Percentiles rank a stretch among this genome's conserved stretches.
Conservation (phyloP, 2,888 invertebrate genomes). For the Chloromyia formosa region DNA sequence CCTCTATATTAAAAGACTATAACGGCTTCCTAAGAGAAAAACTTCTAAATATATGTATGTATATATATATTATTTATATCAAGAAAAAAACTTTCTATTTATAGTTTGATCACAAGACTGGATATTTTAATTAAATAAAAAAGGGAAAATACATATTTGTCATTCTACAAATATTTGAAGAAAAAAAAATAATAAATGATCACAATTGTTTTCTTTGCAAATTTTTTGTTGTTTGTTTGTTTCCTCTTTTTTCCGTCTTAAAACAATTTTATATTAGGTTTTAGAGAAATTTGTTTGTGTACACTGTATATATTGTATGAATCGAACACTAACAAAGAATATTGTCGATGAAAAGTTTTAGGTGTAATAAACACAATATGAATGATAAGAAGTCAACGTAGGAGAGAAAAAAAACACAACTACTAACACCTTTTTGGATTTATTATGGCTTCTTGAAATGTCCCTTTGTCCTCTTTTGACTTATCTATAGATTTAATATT, state of each 20-base stretch:
- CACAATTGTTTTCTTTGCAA: slow-evolving; percentile 42
- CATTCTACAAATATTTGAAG: slow-evolving; percentile 28
- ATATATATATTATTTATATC: slow-evolving; percentile 23
- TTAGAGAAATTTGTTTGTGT: too few species aligned
- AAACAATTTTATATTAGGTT: too few species aligned
- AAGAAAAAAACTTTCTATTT: slow-evolving; percentile 32
- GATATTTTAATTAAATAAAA: slow-evolving; percentile 38
- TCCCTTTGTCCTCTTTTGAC: background rate
- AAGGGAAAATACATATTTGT: slow-evolving; percentile 34
- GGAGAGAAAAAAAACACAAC: background rate
- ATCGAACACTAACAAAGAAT: background rate
- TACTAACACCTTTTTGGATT: slow-evolving; percentile 33
- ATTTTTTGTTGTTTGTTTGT: slow-evolving; percentile 1
- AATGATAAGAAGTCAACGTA: background rate
- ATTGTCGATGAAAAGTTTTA: slow-evolving; percentile 17
- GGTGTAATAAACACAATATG: slow-evolving; percentile 12
- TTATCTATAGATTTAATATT: slow-evolving; percentile 15
- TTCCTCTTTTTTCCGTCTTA: background rate
- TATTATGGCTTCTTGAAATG: slow-evolving; percentile 25
- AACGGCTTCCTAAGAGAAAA: slow-evolving; percentile 16
- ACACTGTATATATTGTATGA: too few species aligned
- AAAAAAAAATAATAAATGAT: slow-evolving; percentile 24
- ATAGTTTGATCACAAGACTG: slow-evolving; percentile 39
- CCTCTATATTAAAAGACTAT: slow-evolving; percentile 26
- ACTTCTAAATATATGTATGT: slow-evolving; percentile 25